Base-by-base conservation (phyloP, 2,888 invertebrate genomes). In the Tachina grossa region DNA sequence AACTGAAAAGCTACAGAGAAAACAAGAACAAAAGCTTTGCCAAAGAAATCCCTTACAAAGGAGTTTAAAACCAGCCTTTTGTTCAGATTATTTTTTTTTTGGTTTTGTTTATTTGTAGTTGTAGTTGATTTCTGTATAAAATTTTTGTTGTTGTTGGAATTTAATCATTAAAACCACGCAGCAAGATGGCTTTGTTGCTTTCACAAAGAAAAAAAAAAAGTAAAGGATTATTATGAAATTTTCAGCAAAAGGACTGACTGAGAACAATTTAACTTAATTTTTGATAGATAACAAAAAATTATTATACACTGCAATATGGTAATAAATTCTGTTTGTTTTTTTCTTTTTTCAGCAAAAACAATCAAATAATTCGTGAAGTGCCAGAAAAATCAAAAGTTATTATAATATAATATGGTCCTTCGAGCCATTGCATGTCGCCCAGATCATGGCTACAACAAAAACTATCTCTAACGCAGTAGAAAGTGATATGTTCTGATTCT, bases 161-260 rank as follows among this genome's bases (percentile, higher is more conserved):
- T 85, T 82, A 85, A 85, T 85, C 85, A 82, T 85, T 78, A 78
- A 79, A 85, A 85, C 85, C 75, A 85, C 82, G 82, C 82, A 85
- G 82, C 75, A 85, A 79, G 78, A 79, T 82, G 75, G 74, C 85
- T 85, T 85, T 85, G 78, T 82, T 71, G 78, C 45, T 69, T 57
- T n/a, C 9, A 65, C 57, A 66, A 57, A 69, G 79, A 74, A 31
- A 31, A 31, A 31, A 6, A 31, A 31, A 31, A 31, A 6, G 6
- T 31, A 83, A 85, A 82, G 78, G 85, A 82, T 85, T 82, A 84
- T 84, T 31, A 75, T 82, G 59, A 79, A 78, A 78, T 63, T 85
- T 85, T 75, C 61, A 41, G 16, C 61, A 61, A 43, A 16, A 43
- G 14, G 49, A 47, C 53, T 66, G 45, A 74, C 47, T 57, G 53